Evolutionary conservation across 2,797 vertebrate genomes (phyloP), one percentile per base, ranked within the genome.

Genomic region (Gorsachius magnificus): DNA sequence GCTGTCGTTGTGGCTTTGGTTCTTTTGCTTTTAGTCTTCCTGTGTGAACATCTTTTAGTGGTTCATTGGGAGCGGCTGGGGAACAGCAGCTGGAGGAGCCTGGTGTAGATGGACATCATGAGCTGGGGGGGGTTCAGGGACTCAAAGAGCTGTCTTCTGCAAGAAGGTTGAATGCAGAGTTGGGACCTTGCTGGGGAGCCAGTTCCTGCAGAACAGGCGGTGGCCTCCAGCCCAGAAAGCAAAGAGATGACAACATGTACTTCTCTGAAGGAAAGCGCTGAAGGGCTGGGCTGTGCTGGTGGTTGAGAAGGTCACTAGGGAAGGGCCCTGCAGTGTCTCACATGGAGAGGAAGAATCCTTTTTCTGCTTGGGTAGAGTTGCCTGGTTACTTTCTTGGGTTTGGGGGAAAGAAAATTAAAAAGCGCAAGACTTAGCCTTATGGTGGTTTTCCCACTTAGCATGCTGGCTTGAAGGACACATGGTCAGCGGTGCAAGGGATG

Each of bases 401-500:
- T 61, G 46, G 28, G 54, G 36, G 74, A 68, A 78, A 58, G 31
- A 81, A 41, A 83, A 77, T 20, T 16, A 72, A 20, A 51, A 58
- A 83, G 60, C 76, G 29, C 20, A 51, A 61, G 50, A n/a, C 54
- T 89, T 74, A 21, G 8, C 50, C 26, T 41, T 12, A 1, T 33
- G 53, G 53, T 89, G 53, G 18, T 64, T 81, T 16, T 93, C 81
- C n/a, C 43, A 7, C 0, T 2, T 45, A 63, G 61, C 24, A 33
- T 51, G 22, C 16, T 74, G 41, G 17, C 51, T 80, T 53, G 46
- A 57, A 72, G 87, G 54, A 28, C 22, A 11, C 1, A 0, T 45
- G 56, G 10, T 38, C 0, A 3, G 45, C 0, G 0, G 26, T 9
- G 22, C 74, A 38, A 85, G 14, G 24, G 6, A 5, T 77, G n/a